phyloP scores from a whole-genome alignment of 2,888 invertebrate species.

The Chouioia cunea region DNA sequence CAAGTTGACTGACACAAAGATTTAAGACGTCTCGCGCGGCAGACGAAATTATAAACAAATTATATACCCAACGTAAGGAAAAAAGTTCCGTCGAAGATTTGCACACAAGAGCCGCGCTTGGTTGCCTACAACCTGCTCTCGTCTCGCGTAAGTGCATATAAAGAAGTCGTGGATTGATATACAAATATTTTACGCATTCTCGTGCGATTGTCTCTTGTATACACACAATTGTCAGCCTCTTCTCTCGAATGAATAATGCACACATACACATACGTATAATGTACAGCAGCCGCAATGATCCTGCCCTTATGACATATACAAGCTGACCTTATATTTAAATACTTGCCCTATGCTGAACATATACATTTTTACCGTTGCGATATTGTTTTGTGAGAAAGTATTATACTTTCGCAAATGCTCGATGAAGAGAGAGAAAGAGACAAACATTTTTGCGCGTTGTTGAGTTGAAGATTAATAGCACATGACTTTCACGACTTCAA shows the following conservation, averaged over 20 bases:
- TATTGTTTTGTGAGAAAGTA: no score
- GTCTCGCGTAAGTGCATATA: slow-evolving; percentile 7
- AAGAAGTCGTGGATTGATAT: slow-evolving; percentile 21
- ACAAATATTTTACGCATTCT: slow-evolving; percentile 26
- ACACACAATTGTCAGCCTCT: slow-evolving; percentile 21
- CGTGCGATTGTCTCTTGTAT: slow-evolving; percentile 10
- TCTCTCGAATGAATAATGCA: slow-evolving; percentile 33
- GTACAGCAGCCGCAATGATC: background rate
- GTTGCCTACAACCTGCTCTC: slow-evolving; percentile 6
- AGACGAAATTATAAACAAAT: no score
- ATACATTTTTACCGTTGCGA: no score
- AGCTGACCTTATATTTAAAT: slow-evolving; percentile 8
- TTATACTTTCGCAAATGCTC: no score
- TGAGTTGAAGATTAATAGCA: no score
- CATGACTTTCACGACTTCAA: no score
- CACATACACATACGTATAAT: no score
- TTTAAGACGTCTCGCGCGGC: no score
- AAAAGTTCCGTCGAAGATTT: slow-evolving; percentile 18
- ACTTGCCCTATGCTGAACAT: no score
- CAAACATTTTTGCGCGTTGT: no score
- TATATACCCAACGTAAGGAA: slow-evolving; percentile 4
- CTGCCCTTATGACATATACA: slow-evolving; percentile 22
- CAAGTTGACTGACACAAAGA: no score
- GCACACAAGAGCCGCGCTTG: slow-evolving; percentile 8
- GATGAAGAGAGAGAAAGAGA: no score